Conservation (phyloP, 2,113 vertebrate genomes). For the Talpa occidentalis region DNA sequence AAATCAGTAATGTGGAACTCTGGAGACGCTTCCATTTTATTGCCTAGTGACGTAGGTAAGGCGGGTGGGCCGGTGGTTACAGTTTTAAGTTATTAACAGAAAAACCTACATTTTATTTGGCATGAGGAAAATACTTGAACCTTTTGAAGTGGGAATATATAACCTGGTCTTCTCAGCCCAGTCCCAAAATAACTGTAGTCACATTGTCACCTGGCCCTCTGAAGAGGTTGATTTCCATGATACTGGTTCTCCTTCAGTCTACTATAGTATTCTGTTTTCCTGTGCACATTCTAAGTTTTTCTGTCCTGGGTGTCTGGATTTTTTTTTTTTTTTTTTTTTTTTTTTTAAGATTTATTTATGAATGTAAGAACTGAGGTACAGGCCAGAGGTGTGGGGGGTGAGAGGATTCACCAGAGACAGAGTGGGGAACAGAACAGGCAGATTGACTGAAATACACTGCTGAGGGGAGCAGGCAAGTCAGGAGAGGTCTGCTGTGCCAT, state of each 20-base stretch:
- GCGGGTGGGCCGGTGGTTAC: neutral
- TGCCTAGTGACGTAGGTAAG: neutral
- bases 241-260: neutral
- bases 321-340: too few relatives aligned
- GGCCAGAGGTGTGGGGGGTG: too few relatives aligned
- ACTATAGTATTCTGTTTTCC: neutral
- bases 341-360: too few relatives aligned
- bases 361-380: too few relatives aligned
- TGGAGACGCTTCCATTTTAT: neutral
- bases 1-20: neutral
- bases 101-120: conserved; percentile 5
- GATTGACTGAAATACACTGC: too few relatives aligned
- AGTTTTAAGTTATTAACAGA: neutral
- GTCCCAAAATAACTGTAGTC: neutral
- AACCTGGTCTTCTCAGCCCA: neutral
- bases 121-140: neutral
- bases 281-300: neutral
- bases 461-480: too few relatives aligned
- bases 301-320: neutral
- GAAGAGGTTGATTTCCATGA: neutral
- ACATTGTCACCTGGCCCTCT: neutral
- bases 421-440: too few relatives aligned
- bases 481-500: too few relatives aligned
- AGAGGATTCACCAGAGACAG: too few relatives aligned
- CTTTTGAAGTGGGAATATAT: neutral